These are phyloP conservation scores for Ameiurus melas DNA, from an alignment of 2,113 vertebrate genomes.

Conservation along the genomic window DNA sequence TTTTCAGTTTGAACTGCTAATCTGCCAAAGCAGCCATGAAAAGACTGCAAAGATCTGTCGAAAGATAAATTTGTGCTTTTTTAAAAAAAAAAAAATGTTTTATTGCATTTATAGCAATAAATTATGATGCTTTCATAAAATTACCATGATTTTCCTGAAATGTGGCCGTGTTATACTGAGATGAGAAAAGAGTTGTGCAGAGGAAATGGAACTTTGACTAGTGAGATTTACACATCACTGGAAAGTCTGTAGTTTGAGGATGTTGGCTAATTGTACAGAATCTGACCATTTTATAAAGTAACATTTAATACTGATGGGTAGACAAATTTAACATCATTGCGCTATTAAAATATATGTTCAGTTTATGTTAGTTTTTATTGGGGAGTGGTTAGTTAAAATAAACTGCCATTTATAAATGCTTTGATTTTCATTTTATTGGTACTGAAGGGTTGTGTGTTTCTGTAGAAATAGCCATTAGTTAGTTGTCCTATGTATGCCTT, in stretches of 20 bases:
- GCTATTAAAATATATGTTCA: neutral
- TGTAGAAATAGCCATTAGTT: neutral
- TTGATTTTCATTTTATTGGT: neutral
- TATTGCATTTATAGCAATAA: slow-evolving; percentile 17
- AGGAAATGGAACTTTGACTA: neutral
- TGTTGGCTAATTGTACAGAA: neutral
- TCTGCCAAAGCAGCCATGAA: neutral
- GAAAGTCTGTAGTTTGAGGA: neutral
- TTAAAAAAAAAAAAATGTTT: slow-evolving; percentile 12
- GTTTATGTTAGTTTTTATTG: neutral
- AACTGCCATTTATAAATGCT: neutral
- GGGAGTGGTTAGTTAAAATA: neutral
- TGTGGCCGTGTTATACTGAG: neutral
- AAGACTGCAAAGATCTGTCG: neutral
- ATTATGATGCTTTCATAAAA: neutral
- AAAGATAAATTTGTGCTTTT: slow-evolving; percentile 16
- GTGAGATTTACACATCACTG: neutral
- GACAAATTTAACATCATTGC: neutral
- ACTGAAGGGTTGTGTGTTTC: neutral
- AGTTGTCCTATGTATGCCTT: too few relatives aligned
- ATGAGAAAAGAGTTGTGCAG: neutral
- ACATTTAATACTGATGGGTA: neutral
- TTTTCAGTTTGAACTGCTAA: neutral
- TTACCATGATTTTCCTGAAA: neutral
- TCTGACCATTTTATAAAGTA: neutral